phyloP scores from a whole-genome alignment of 2,888 invertebrate genomes.

The Palloptera scutellata region DNA sequence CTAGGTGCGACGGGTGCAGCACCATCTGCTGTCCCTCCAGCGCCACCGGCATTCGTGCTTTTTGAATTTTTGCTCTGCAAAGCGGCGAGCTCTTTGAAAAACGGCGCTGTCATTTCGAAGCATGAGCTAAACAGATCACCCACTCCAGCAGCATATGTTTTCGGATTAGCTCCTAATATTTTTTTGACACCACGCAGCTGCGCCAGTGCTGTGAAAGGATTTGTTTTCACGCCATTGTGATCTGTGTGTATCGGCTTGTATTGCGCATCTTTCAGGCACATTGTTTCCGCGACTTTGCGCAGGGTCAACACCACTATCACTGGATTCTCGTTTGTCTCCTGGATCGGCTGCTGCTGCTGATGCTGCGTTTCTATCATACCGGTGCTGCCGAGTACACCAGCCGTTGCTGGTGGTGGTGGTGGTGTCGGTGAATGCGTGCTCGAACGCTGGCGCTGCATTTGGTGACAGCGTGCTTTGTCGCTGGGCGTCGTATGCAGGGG shows the following conservation, averaged over 20 bases:
- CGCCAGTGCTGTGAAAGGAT: constrained; percentile 78
- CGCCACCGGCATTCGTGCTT: constrained; percentile 28
- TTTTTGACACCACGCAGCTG: constrained; percentile 83
- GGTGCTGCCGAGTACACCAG: constrained; percentile 51
- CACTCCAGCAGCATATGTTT: constrained; percentile 65
- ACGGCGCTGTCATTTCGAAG: constrained; percentile 79
- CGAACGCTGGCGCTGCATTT: constrained; percentile 66
- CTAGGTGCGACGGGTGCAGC: constrained; percentile 36
- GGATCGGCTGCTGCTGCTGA: constrained; percentile 43
- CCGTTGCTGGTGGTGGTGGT: constrained; percentile 52
- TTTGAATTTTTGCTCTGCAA: constrained; percentile 54
- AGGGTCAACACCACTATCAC: constrained; percentile 67
- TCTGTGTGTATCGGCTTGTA: constrained; percentile 72
- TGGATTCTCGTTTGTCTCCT: constrained; percentile 23
- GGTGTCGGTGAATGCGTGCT: constrained; percentile 59
- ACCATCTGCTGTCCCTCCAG: constrained; percentile 21
- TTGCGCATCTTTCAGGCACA: constrained; percentile 84
- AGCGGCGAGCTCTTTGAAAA: constrained; percentile 63
- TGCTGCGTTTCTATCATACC: constrained; percentile 67
- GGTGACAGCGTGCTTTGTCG: constrained; percentile 78
- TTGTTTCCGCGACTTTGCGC: constrained; percentile 81
- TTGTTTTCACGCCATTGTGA: constrained; percentile 66
- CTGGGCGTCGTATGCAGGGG: constrained; percentile 72
- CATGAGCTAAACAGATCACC: constrained; percentile 77
- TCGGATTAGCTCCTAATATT: constrained; percentile 74